phyloP scores from a whole-genome alignment of 2,888 invertebrate genomes.

The Idaea straminata region DNA sequence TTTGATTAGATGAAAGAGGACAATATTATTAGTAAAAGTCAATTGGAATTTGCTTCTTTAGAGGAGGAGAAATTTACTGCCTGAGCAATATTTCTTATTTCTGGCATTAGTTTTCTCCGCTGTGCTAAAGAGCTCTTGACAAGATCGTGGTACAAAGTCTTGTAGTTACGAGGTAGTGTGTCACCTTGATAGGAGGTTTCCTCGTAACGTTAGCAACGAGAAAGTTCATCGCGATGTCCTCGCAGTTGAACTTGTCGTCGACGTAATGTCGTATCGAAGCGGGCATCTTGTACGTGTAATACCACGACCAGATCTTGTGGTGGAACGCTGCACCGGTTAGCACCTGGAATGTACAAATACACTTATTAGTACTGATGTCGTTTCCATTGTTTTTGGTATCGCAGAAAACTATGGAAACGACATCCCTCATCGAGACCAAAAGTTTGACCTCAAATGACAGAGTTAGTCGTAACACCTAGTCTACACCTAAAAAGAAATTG shows the following conservation, averaged over 20 bases:
- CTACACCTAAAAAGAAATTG: too few relatives aligned
- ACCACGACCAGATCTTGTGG: conserved; percentile 96
- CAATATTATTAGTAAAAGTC: too few relatives aligned
- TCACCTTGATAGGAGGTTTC: conserved; percentile 95
- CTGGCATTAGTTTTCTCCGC: too few relatives aligned
- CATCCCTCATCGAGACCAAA: conserved; percentile 2
- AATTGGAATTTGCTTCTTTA: too few relatives aligned
- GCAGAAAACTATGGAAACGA: background rate
- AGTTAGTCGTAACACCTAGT: too few relatives aligned
- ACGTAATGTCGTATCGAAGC: conserved; percentile 92
- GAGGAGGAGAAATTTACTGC: too few relatives aligned
- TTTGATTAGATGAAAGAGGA: too few relatives aligned
- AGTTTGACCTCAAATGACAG: too few relatives aligned
- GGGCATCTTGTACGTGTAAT: conserved; percentile 95
- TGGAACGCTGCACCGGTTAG: conserved; percentile 98
- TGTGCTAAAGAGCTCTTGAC: too few relatives aligned
- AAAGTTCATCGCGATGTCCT: conserved; percentile 99
- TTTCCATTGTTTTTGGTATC: background rate
- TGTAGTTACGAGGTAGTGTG: too few relatives aligned
- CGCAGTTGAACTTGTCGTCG: conserved; percentile 97
- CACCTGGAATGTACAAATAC: conserved; percentile 56
- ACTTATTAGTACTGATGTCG: background rate
- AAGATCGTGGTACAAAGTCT: too few relatives aligned
- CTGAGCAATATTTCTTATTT: too few relatives aligned
- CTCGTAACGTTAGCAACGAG: conserved; percentile 95